Base-by-base conservation (phyloP, 1,140 invertebrate genomes). In the Cherax destructor region DNA sequence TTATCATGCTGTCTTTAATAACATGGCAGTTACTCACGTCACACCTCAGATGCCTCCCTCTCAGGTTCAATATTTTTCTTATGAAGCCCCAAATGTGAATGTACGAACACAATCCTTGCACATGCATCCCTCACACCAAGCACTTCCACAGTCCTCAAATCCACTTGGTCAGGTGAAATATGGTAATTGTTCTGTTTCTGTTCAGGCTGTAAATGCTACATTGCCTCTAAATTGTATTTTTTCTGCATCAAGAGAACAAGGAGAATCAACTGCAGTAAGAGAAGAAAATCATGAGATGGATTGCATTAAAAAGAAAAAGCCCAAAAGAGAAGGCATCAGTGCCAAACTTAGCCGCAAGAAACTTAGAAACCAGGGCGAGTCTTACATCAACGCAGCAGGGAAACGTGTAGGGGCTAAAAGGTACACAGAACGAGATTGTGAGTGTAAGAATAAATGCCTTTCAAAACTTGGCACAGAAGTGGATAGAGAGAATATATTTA, bases 371-470 rank as follows among this genome's bases (percentile, higher is more conserved):
- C 72, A 81, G 24, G 88, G 88, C 4, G 81, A 84, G n/a, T 59
- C 88, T 11, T 90, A 90, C 30, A 24, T 84, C 18, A 90, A 76
- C 65, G 81, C 74, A 10, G 59, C 88, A 5, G 88, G 88, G 49
- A 90, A 84, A 77, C 49, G 24, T 61, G 74, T 90, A 2, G 69
- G 76, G 11, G 80, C 88, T 52, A 90, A 90, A 24, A 76, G 47
- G n/a, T 90, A 78, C 49, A 24, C 78, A 47, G 88, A 90, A 18
- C 74, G 24, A 30, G 88, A 90, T 24, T 90, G 88, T 78, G n/a
- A 83, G 80, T 90, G 88, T 47, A 83, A 83, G 52, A 83, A 90
- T 56, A 84, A 90, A 41, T 90, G 88, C 30, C 21, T 90, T 2
- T 78, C 81, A 6, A 90, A 84, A 77, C 72, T 90, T 47, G 88